phyloP scores from a whole-genome alignment of 2,113 vertebrate genomes.

The Thermophis baileyi region DNA sequence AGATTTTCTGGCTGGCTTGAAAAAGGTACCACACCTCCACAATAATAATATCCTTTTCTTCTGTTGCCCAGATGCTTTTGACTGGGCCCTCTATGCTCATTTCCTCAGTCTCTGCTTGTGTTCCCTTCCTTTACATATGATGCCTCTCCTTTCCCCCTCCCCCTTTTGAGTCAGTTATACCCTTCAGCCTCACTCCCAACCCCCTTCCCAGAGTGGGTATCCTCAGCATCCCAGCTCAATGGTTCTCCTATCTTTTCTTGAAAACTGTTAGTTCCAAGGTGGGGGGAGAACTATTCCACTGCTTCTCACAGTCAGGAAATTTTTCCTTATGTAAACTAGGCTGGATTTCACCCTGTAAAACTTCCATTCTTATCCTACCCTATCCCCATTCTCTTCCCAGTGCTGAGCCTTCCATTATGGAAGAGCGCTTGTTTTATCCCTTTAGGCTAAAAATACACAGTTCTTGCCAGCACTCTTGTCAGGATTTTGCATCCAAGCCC shows the following conservation, averaged over 20 bases:
- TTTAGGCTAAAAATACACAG: not conserved
- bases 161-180: not conserved
- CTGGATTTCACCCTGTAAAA: not conserved
- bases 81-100: too few relatives aligned
- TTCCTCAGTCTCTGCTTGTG: too few relatives aligned
- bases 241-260: not conserved
- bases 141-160: not conserved
- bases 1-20: not conserved
- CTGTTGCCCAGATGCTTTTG: not conserved
- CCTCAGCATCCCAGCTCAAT: not conserved
- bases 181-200: not conserved
- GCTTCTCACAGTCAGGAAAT: not conserved
- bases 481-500: not conserved
- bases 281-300: not conserved
- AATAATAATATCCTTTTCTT: not conserved
- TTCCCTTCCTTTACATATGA: not conserved
- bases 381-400: too few relatives aligned
- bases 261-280: not conserved
- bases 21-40: not conserved
- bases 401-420: too few relatives aligned
- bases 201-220: too few relatives aligned
- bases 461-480: too few relatives aligned
- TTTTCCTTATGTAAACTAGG: not conserved
- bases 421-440: too few relatives aligned
- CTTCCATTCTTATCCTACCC: not conserved